Conservation (phyloP, 2,113 vertebrate genomes). For the Kryptolebias marmoratus region DNA sequence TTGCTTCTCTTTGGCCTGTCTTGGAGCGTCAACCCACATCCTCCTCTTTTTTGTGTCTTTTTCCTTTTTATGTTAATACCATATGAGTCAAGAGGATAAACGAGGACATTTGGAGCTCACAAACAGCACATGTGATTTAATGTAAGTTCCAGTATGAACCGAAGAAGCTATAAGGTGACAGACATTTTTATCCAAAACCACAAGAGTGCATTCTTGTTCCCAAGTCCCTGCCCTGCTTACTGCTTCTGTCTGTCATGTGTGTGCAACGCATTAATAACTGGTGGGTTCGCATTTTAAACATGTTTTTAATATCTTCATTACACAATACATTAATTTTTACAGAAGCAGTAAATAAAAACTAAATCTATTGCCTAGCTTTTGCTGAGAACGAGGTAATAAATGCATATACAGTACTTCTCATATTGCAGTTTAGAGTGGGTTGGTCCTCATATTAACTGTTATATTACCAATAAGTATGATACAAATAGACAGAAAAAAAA, state of each 20-base stretch:
- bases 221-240: background rate
- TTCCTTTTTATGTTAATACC: background rate
- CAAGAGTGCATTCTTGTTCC: background rate
- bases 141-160: background rate
- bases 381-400: too few species aligned
- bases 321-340: background rate
- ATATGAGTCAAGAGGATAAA: background rate
- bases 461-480: too few species aligned
- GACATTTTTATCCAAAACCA: background rate
- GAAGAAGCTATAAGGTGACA: background rate
- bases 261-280: background rate
- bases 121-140: background rate
- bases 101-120: background rate
- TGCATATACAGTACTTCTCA: too few species aligned
- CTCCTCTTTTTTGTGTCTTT: background rate
- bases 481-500: too few species aligned
- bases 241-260: background rate
- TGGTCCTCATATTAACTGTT: too few species aligned
- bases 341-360: background rate
- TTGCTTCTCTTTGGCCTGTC: conserved; percentile 40
- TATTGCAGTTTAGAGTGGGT: too few species aligned
- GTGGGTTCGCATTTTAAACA: background rate
- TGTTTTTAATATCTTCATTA: background rate
- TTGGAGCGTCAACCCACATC: conserved; percentile 31
- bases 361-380: background rate